Evolutionary conservation across 2,797 vertebrate species (phyloP), one percentile per base, ranked within the genome.

Genomic region (Clarias fuscus): DNA sequence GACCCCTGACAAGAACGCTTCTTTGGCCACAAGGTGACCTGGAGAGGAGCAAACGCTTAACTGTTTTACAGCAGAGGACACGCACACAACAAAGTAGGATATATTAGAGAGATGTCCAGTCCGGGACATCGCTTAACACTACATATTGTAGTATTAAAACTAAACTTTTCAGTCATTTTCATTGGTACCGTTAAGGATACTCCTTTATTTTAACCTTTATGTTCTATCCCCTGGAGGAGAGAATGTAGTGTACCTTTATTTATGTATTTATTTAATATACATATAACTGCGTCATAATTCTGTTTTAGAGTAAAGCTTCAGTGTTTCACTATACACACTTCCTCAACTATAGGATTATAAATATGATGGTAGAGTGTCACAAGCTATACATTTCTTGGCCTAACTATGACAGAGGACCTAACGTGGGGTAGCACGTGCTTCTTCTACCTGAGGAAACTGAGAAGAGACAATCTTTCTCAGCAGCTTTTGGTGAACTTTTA

Each of bases 21-120:
- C 76, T 86, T 85, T 37, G 79, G 90, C 88, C 78, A 65, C 93
- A 94, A 94, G 94, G 94, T 94, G 91, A 94, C 89, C 87, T 78
- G 27, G 86, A 92, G 88, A 88, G 92, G 10, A 61, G 61, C 10
- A 43, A 82, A 65, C 5, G 24, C 72, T 40, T 11, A 24, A 48
- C 68, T 56, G 53, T 64, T 80, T 78, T 43, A 64, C 83, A 76
- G 72, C 48, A 84, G 24, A 72, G n/a, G 20, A 71, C 37, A 15
- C 86, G 33, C 67, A 85, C 7, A 64, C 43, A 62, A 33, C 11
- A 72, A 82, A 71, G 65, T 22, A 48, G 7, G 30, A 65, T 33
- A 43, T 65, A 65, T 76, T 17, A 2, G 65, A 59, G 10, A 30
- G 43, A 73, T 0, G 20, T 73, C 43, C 71, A 24, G 24, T 10